Evolutionary conservation across 2,888 invertebrate genomes (phyloP).

Genomic region (Helleia helle): DNA sequence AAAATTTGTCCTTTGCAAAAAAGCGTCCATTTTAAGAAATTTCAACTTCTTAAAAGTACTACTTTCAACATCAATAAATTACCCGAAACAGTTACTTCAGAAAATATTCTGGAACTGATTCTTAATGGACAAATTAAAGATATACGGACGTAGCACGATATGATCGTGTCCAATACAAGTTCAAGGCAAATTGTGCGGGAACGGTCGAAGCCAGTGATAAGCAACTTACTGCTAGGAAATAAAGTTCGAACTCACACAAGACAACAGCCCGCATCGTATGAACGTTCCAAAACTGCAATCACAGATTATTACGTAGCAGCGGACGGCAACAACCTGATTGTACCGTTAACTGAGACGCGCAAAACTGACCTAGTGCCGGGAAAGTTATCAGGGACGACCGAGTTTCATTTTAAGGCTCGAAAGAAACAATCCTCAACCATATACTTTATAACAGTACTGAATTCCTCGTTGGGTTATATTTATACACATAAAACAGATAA

Average conservation of each 20-base stretch:
- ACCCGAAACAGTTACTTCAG: constrained; percentile 18
- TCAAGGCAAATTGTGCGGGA: constrained; percentile 35
- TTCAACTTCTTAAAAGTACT: not conserved
- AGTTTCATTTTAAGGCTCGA: constrained; percentile 48
- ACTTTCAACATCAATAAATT: not conserved
- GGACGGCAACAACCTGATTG: constrained; percentile 66
- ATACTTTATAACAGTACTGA: constrained; percentile 23
- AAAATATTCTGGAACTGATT: constrained; percentile 19
- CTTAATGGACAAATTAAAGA: constrained; percentile 15
- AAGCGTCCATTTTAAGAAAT: no score
- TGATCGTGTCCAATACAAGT: constrained; percentile 34
- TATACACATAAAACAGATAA: constrained; percentile 20
- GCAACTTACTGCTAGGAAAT: constrained; percentile 26
- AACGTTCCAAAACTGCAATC: constrained; percentile 64
- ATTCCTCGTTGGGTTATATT: not conserved
- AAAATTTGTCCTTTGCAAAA: no score
- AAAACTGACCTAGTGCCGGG: constrained; percentile 72
- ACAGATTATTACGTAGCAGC: constrained; percentile 59
- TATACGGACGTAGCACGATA: constrained; percentile 15
- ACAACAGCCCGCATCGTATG: constrained; percentile 32
- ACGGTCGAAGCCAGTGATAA: constrained; percentile 8
- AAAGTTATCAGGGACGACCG: constrained; percentile 62
- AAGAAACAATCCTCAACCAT: constrained; percentile 24
- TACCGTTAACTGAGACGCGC: constrained; percentile 68
- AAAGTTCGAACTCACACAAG: constrained; percentile 34